Evolutionary conservation across 2,797 vertebrate genomes (phyloP), one percentile per base, ranked within the genome.

Genomic region (Limnodromus scolopaceus): DNA sequence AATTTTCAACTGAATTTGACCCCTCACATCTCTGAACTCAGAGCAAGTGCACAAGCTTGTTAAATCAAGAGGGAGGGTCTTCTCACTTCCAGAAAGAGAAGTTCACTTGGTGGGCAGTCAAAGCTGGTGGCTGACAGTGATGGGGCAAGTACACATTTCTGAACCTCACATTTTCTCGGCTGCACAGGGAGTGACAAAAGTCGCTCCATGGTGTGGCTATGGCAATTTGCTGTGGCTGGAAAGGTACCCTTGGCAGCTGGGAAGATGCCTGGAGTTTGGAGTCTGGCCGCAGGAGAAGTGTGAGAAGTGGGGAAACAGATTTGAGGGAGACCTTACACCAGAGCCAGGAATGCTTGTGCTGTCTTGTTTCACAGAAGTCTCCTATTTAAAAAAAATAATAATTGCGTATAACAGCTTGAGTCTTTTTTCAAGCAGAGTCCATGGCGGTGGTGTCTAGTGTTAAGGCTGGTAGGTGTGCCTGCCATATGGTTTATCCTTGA

Each of bases 201-300:
- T 28, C 16, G 1, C n/a, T 79, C 19, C 1, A 2, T 34, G 10
- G 43, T 0, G 0, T 53, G 25, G 4, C 25, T 48, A 14, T 39
- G 68, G 41, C n/a, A 61, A 20, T 41, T 85, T 4, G 1, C 10
- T 79, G 9, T 49, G 25, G 13, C 39, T 88, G 2, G 3, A 20
- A 74, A 81, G 14, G 49, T 34, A 36, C 1, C 10, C 8, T 45
- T 70, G 49, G 5, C 24, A 27, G 20, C 30, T 63, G 46, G 28
- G 24, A 88, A 63, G 15, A 11, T 14, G 14, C 3, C 11, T 77
- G 20, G 9, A 63, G 6, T 75, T 46, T 85, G 66, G 13, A 5
- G 7, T 69, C 27, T 65, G 45, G 17, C 43, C n/a, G 32, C 16
- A 72, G 34, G 3, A 61, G 18, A 61, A 55, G 6, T 49, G 8